phyloP scores from a whole-genome alignment of 2,888 invertebrate species.

The Brenthis hecate region DNA sequence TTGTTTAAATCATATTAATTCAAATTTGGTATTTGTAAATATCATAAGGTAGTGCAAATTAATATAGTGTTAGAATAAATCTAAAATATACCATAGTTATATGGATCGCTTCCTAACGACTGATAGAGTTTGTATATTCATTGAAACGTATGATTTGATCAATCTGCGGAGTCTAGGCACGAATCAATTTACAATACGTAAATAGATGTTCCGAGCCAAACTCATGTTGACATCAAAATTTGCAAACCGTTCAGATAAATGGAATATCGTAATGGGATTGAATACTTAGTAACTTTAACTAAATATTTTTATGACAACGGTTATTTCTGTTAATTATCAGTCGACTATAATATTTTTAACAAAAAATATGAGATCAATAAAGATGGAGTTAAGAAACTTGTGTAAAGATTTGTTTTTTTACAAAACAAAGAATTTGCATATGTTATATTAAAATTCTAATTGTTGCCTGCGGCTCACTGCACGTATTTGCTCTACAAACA shows the following conservation, averaged over 20 bases:
- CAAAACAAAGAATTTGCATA: too few species aligned
- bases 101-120: not conserved
- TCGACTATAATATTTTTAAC: too few species aligned
- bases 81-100: not conserved
- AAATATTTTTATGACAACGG: not conserved
- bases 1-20: not conserved
- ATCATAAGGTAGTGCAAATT: not conserved
- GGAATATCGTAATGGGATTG: slow-evolving; percentile 3
- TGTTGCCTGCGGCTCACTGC: too few species aligned
- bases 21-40: not conserved
- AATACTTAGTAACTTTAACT: not conserved
- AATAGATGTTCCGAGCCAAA: slow-evolving; percentile 12
- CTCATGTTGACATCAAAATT: slow-evolving; percentile 10
- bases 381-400: too few species aligned
- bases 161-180: slow-evolving; percentile 13
- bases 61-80: not conserved
- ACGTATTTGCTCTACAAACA: too few species aligned
- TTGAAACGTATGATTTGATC: slow-evolving; percentile 18
- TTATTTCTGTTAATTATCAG: too few species aligned
- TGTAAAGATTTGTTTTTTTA: too few species aligned
- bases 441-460: too few species aligned
- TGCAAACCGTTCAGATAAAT: slow-evolving; percentile 5
- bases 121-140: slow-evolving; percentile 12
- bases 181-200: slow-evolving; percentile 14
- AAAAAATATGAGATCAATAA: too few species aligned